Evolutionary conservation across 2,888 invertebrate species (phyloP).

Genomic region (Drosophila koepferae): DNA sequence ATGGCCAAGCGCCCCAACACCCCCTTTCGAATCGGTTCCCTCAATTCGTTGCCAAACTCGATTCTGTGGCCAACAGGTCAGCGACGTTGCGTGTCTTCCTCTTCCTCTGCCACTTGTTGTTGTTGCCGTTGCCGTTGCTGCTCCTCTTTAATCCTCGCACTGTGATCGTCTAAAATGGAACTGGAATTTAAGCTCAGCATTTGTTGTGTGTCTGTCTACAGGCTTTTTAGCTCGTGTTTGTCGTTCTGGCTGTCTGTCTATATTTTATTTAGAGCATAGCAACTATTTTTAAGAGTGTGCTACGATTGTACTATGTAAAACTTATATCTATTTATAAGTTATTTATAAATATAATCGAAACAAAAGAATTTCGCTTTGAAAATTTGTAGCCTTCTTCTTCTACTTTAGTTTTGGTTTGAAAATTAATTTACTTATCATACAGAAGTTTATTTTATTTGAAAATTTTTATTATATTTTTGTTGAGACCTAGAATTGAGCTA

Average conservation of each 20-base stretch:
- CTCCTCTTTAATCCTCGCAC: slow-evolving; percentile 16
- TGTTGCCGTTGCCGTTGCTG: background rate
- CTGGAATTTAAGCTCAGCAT: slow-evolving; percentile 69
- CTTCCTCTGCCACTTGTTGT: background rate
- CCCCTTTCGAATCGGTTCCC: background rate
- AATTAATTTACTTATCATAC: too few species aligned
- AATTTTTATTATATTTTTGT: too few species aligned
- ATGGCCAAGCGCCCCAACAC: slow-evolving; percentile 2
- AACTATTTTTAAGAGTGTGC: slow-evolving; percentile 1
- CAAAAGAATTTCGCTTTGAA: too few species aligned
- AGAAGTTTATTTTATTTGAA: background rate
- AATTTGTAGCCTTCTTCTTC: too few species aligned
- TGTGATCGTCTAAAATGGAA: slow-evolving; percentile 62
- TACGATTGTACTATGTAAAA: background rate
- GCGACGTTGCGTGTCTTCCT: slow-evolving; percentile 28
- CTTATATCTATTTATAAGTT: too few species aligned
- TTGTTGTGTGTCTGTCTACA: slow-evolving; percentile 33
- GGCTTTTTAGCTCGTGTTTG: slow-evolving; percentile 11
- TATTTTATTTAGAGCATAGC: slow-evolving; percentile 17
- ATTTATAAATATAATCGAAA: too few species aligned
- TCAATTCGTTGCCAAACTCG: slow-evolving; percentile 53
- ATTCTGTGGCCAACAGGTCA: slow-evolving; percentile 52
- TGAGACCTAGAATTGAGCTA: too few species aligned
- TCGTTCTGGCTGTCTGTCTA: slow-evolving; percentile 2
- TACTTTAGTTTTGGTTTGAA: background rate